phyloP scores from a whole-genome alignment of 2,888 invertebrate species.

The Leptopilina syphax region DNA sequence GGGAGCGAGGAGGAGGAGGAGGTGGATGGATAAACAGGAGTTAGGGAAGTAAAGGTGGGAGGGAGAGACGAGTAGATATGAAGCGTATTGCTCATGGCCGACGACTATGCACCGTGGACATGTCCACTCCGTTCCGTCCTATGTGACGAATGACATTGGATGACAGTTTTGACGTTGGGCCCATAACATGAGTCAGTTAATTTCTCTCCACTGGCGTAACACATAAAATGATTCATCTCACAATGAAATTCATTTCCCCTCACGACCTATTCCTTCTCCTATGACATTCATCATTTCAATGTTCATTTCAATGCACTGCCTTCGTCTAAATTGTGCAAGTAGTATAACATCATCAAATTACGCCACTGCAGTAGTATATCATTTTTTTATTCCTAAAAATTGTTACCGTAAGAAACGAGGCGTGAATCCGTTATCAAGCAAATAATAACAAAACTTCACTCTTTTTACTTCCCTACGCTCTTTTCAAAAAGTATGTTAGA shows the following conservation, averaged over 20 bases:
- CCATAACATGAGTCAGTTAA: conserved; percentile 47
- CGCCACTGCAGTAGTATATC: background rate
- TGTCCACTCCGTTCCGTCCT: conserved; percentile 68
- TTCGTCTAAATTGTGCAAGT: too few species aligned
- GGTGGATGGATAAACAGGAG: conserved; percentile 32
- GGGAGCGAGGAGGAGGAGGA: conserved; percentile 1
- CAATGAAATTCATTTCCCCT: conserved; percentile 4
- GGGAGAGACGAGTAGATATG: conserved; percentile 52
- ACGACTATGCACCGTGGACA: conserved; percentile 62
- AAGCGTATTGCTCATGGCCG: conserved; percentile 65
- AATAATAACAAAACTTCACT: conserved; percentile 36
- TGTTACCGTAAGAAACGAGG: conserved; percentile 70
- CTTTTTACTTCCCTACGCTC: too few species aligned
- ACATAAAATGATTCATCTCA: conserved; percentile 23
- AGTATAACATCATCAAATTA: background rate
- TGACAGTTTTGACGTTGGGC: conserved; percentile 71
- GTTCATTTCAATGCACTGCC: too few species aligned
- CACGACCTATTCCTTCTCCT: background rate
- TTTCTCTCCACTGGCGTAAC: conserved; percentile 24
- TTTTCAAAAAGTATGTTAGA: too few species aligned
- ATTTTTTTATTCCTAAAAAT: background rate
- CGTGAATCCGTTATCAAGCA: conserved; percentile 73
- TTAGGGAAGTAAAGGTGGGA: background rate
- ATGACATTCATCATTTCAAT: background rate
- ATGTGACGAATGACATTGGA: conserved; percentile 70